Conservation (phyloP, 2,113 vertebrate species). For the Meleagris gallopavo region DNA sequence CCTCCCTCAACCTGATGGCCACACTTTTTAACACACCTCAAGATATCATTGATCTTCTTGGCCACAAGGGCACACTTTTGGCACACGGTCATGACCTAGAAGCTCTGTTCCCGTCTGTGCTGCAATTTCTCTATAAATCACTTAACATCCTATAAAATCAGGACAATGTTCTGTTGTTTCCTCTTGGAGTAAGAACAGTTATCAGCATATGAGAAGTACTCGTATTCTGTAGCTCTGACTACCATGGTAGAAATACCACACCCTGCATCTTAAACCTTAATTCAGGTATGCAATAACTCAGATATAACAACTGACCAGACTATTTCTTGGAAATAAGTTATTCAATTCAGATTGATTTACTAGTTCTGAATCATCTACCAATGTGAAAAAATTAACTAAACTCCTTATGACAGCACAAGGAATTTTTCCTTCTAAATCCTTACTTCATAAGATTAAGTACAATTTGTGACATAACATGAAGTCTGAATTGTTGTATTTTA, state of each 20-base stretch:
- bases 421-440: background rate
- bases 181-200: background rate
- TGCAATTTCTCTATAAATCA: background rate
- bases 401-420: background rate
- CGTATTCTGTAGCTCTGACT: background rate
- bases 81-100: background rate
- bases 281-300: background rate
- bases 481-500: background rate
- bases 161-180: background rate
- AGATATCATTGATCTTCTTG: background rate
- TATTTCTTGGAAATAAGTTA: background rate
- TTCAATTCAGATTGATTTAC: background rate
- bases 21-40: too few relatives aligned
- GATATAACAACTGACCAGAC: background rate
- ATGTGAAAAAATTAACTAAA: background rate
- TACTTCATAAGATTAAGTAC: background rate
- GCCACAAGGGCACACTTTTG: background rate
- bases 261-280: background rate
- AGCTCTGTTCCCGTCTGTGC: background rate
- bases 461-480: accelerated
- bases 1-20: too few relatives aligned
- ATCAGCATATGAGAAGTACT: background rate
- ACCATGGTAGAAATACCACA: background rate
- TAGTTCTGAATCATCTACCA: background rate
- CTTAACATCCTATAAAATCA: background rate